phyloP scores from a whole-genome alignment of 2,888 invertebrate species.

The Petrophora chlorosata region DNA sequence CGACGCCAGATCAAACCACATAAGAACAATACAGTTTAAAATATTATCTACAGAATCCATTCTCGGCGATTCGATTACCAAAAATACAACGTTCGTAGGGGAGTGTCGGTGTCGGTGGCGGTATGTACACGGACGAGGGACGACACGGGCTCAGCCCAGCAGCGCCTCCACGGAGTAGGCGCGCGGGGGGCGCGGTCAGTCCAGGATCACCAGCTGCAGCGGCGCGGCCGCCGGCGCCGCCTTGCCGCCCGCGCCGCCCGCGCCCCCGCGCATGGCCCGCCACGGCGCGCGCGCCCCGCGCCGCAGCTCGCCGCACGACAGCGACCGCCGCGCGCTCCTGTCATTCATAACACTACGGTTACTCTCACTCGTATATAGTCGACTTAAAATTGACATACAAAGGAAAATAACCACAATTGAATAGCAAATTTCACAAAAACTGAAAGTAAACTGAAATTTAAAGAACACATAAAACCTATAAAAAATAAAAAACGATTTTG shows the following conservation, averaged over 20 bases:
- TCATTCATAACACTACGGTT: not conserved
- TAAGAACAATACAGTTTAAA: conserved; percentile 83
- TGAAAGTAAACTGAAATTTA: not conserved
- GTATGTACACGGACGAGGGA: conserved; percentile 71
- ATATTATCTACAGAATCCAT: conserved; percentile 83
- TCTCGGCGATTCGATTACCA: conserved; percentile 81
- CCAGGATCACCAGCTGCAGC: conserved; percentile 89
- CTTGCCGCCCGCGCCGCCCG: conserved; percentile 57
- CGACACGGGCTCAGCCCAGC: conserved; percentile 78
- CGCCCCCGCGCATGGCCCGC: conserved; percentile 86
- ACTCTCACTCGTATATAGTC: too few species aligned
- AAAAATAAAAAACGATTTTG: too few species aligned
- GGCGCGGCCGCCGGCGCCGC: conserved; percentile 59
- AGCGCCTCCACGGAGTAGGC: conserved; percentile 87
- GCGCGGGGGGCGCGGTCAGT: conserved; percentile 85
- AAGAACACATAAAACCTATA: not conserved
- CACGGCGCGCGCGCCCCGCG: conserved; percentile 85
- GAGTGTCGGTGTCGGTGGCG: conserved; percentile 31
- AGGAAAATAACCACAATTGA: too few species aligned
- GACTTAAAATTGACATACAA: too few species aligned
- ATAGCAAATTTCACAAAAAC: too few species aligned
- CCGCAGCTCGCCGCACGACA: conserved; percentile 89
- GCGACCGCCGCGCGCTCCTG: conserved; percentile 92
- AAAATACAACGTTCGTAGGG: conserved; percentile 76
- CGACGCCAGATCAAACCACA: conserved; percentile 83